Evolutionary conservation across 2,113 vertebrate species (phyloP), one percentile per base, ranked within the genome.

Genomic region (Chlorodrepanis virens): DNA sequence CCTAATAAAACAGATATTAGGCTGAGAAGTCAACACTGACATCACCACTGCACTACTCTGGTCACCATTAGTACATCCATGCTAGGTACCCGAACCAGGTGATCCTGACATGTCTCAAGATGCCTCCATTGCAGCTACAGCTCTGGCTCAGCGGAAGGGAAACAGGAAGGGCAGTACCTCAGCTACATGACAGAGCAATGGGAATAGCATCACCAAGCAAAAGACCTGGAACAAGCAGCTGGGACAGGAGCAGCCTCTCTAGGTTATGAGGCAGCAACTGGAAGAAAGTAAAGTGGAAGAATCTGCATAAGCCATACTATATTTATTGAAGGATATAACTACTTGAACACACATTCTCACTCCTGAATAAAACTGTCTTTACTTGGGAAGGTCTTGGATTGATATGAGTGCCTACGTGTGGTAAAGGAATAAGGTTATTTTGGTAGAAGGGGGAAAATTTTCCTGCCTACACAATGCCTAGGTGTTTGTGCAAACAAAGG

Each of bases 401-500:
- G 37, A 49, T 47, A 37, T 44, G 81, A 89, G 53, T 69, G 78
- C 47, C 85, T 90, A 76, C 1, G 0, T 76, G 56, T 47, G 40
- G 68, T 70, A 92, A 69, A 88, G 59, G 47, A 90, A 74, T 42
- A 70, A 24, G 12, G 47, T 90, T 89, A 67, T 95, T 93, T 70
- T 70, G 23, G 44, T 56, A 82, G 83, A 84, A 75, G 61, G 16
- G 37, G 39, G 5, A 16, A 81, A 84, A 50, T 47, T 29, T 91
- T 83, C 70, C 79, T 60, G 79, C 69, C 67, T 60, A 52, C 47
- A 92, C 85, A 92, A 83, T 80, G 52, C n/a, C 49, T 89, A 94
- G 84, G 85, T 93, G 75, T 93, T 88, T 65, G 29, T 77, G 31
- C 47, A 88, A 94, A 96, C 90, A 96, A 96, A 93, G 88, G 60